Evolutionary conservation across 2,888 invertebrate species (phyloP).

Genomic region (Trichogramma dendrolimi): DNA sequence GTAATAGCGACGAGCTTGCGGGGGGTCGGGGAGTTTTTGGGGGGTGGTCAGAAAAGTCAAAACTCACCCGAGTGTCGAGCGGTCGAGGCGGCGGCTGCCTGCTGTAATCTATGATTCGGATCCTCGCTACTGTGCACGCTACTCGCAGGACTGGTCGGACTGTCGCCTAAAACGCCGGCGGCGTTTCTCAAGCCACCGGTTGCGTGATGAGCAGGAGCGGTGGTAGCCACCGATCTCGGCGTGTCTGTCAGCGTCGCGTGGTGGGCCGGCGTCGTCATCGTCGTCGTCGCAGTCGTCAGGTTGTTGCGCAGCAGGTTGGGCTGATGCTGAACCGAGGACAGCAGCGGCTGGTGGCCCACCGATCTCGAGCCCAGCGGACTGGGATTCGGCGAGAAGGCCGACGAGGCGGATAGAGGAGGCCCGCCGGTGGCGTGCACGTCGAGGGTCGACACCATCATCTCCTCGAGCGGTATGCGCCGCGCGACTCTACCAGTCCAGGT

Average conservation of each 20-base stretch:
- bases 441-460: slow-evolving; percentile 70
- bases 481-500: slow-evolving; percentile 90
- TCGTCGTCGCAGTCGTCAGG: neutral
- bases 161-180: slow-evolving; percentile 39
- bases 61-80: too few relatives aligned
- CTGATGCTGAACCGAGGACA: neutral
- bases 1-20: neutral
- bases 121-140: slow-evolving; percentile 50
- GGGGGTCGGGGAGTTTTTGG: too few relatives aligned
- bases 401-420: slow-evolving; percentile 40
- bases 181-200: slow-evolving; percentile 18
- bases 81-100: slow-evolving; percentile 41
- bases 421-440: slow-evolving; percentile 42
- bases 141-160: slow-evolving; percentile 48
- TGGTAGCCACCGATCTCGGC: too few relatives aligned
- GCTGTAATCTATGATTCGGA: slow-evolving; percentile 43
- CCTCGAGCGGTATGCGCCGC: slow-evolving; percentile 83
- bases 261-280: neutral
- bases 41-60: too few relatives aligned
- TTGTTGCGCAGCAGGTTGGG: neutral
- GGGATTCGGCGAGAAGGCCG: slow-evolving; percentile 48
- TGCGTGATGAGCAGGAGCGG: neutral
- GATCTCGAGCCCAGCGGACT: slow-evolving; percentile 34
- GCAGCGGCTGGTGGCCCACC: neutral
- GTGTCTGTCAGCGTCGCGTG: too few relatives aligned